Evolutionary conservation across 2,888 invertebrate genomes (phyloP).

Genomic region (Spilarctia lutea): DNA sequence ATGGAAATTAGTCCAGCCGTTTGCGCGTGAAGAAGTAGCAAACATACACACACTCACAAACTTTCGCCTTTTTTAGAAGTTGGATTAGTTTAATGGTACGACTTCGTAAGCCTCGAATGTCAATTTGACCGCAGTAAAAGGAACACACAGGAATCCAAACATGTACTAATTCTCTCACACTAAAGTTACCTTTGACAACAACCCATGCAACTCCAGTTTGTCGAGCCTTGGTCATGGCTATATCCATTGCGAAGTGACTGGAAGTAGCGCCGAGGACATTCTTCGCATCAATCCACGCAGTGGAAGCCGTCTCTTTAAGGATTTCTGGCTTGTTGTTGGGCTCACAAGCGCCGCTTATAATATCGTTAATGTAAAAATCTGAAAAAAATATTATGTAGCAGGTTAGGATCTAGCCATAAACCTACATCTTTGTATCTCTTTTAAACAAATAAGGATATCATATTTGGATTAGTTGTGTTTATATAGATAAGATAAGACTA

Average conservation of each 20-base stretch:
- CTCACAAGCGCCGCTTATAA: conserved; percentile 88
- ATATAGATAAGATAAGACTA: too few relatives aligned
- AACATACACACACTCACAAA: too few relatives aligned
- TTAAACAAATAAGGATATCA: too few relatives aligned
- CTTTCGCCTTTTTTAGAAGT: too few relatives aligned
- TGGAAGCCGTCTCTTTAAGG: conserved; percentile 89
- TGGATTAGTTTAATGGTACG: too few relatives aligned
- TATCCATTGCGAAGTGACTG: conserved; percentile 91
- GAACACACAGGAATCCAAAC: too few relatives aligned
- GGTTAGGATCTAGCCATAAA: background rate
- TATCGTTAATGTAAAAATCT: conserved; percentile 94
- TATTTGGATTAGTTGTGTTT: too few relatives aligned
- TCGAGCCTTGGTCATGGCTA: conserved; percentile 94
- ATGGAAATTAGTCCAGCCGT: too few relatives aligned
- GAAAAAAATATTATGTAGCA: conserved; percentile 52
- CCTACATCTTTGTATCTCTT: background rate
- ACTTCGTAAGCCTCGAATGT: too few relatives aligned
- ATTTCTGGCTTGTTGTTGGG: conserved; percentile 88
- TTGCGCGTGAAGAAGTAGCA: too few relatives aligned
- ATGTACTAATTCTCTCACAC: background rate
- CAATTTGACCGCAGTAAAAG: too few relatives aligned
- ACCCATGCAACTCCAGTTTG: conserved; percentile 94
- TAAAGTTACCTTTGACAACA: conserved; percentile 88
- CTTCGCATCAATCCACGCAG: conserved; percentile 92
- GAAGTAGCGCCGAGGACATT: conserved; percentile 94